Percentiles rank a stretch among this genome's conserved stretches.
These are phyloP conservation scores for Folsomia manolachei DNA, from an alignment of 2,888 invertebrate species.

Conservation along the genomic window DNA sequence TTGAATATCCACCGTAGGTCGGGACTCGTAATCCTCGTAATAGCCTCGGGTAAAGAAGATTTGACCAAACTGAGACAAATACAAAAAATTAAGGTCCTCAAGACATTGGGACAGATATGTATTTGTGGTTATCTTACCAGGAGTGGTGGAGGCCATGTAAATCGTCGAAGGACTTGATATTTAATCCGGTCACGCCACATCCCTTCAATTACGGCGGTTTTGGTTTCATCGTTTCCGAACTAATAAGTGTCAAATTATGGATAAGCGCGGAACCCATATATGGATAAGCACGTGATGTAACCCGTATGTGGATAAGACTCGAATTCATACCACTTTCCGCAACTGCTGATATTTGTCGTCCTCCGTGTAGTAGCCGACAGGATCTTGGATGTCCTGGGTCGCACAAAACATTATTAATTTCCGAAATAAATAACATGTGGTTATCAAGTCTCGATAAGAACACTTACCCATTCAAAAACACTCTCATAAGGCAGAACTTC, in stretches of 20 bases:
- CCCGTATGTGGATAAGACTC: neutral
- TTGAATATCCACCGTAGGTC: conserved; percentile 7
- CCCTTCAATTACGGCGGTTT: neutral
- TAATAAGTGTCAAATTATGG: conserved; percentile 3
- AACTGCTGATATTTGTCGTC: neutral
- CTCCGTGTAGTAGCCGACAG: conserved; percentile 4
- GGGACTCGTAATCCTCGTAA: conserved; percentile 5
- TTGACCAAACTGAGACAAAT: neutral
- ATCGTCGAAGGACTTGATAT: conserved; percentile 10
- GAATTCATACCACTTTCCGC: neutral
- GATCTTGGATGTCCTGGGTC: neutral
- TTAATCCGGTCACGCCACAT: conserved; percentile 13
- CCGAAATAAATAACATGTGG: neutral
- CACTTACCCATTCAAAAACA: conserved; percentile 11
- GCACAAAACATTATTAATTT: no score
- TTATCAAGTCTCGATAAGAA: neutral
- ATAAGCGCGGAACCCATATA: no score
- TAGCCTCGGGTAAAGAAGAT: conserved; percentile 7
- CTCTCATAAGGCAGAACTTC: conserved; percentile 14
- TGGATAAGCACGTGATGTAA: no score
- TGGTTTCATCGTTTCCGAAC: neutral
- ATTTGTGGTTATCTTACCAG: no score
- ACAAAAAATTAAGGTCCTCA: neutral
- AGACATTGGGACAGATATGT: neutral
- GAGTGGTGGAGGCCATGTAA: conserved; percentile 11